These are phyloP conservation scores for Hemichromis elongatus DNA, from an alignment of 2,113 vertebrate species.

Conservation along the genomic window DNA sequence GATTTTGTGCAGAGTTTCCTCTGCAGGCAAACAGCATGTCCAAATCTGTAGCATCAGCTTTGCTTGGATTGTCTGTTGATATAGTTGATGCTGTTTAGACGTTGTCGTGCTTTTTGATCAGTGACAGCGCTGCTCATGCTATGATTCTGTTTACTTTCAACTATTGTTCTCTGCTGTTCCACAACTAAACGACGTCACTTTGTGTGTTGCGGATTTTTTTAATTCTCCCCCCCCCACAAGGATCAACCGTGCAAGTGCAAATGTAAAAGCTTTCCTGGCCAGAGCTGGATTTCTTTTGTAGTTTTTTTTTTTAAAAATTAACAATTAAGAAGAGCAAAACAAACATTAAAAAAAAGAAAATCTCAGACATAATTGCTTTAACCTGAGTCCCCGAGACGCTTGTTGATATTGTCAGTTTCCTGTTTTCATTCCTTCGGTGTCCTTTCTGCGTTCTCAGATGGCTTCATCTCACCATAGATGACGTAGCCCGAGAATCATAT, in stretches of 20 bases:
- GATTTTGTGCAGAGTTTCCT: not conserved
- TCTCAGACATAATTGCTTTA: not conserved
- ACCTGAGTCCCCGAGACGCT: not conserved
- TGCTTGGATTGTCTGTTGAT: slow-evolving; percentile 8
- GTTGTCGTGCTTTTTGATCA: not conserved
- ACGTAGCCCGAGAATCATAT: slow-evolving; percentile 49
- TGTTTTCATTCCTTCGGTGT: not conserved
- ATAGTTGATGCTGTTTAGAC: not conserved
- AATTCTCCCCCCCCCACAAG: not conserved
- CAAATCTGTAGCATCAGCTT: slow-evolving; percentile 4
- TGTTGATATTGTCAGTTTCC: not conserved
- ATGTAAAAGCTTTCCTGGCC: not conserved
- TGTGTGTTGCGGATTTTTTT: not conserved
- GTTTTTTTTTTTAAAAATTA: not conserved
- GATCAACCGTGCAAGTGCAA: not conserved
- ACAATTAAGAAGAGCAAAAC: not conserved
- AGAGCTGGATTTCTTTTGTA: not conserved
- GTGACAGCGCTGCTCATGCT: not conserved
- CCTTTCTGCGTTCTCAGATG: not conserved
- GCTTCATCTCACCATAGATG: slow-evolving; percentile 25
- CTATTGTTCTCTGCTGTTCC: not conserved
- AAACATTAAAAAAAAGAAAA: slow-evolving; percentile 5
- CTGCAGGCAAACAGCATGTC: not conserved
- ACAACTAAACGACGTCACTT: not conserved
- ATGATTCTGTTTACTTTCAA: not conserved